phyloP scores from a whole-genome alignment of 53 echinoderm and acorn worm species.

The Holothuria scabra region DNA sequence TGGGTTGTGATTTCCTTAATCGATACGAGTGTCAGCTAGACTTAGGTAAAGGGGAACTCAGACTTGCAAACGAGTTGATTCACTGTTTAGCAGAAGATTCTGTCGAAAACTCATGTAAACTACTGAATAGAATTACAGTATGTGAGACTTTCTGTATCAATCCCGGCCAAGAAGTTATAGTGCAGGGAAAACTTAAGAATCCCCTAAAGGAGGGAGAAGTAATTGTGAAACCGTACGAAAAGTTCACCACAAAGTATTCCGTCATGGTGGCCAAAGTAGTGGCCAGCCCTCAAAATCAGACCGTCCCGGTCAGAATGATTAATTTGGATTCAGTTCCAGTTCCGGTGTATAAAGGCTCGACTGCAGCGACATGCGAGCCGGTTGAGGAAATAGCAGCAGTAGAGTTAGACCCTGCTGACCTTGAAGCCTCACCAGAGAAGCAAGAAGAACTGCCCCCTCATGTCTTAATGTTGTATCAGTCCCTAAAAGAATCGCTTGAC shows the following conservation, averaged over 20 bases:
- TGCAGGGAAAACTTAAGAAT: constrained; percentile 1
- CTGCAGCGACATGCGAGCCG: constrained; percentile 22
- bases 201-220: not conserved
- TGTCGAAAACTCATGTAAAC: no score
- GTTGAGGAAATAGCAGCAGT: not conserved
- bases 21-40: not conserved
- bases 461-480: not conserved
- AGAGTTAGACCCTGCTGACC: not conserved
- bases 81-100: not conserved
- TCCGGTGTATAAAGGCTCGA: no score
- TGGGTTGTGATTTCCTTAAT: not conserved
- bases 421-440: no score
- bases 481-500: not conserved
- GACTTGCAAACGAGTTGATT: not conserved
- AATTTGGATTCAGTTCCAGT: constrained; percentile 15
- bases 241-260: not conserved
- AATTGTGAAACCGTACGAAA: constrained; percentile 4
- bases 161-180: not conserved
- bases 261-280: constrained; percentile 35
- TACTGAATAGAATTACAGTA: constrained; percentile 4
- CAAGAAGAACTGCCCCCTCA: not conserved
- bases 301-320: constrained; percentile 11
- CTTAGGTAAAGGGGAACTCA: not conserved
- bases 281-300: not conserved
- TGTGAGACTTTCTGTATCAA: not conserved